phyloP scores from a whole-genome alignment of 64 coral and sea anemone genomes.

The Montipora cactus region DNA sequence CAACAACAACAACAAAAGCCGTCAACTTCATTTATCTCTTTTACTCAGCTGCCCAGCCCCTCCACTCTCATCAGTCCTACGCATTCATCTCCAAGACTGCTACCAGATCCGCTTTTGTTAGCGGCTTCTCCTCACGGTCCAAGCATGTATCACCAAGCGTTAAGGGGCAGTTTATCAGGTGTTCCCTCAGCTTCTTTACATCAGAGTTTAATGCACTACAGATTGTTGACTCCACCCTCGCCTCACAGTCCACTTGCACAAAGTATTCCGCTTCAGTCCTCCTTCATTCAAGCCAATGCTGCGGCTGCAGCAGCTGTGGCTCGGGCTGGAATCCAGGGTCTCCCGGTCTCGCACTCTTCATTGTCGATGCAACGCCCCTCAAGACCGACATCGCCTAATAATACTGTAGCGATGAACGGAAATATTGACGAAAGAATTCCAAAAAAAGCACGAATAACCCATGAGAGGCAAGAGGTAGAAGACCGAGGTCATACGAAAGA shows the following conservation, averaged over 20 bases:
- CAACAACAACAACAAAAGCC: conserved; percentile 31
- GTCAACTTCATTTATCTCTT: conserved; percentile 64
- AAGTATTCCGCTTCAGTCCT: conserved; percentile 62
- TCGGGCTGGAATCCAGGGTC: conserved; percentile 25
- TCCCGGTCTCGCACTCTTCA: conserved; percentile 34
- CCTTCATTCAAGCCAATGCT: conserved; percentile 58
- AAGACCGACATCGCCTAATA: conserved; percentile 10
- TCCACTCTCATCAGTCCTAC: conserved; percentile 79
- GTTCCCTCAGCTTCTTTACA: conserved; percentile 57
- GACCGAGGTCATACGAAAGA: conserved; percentile 29
- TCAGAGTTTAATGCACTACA: conserved; percentile 86
- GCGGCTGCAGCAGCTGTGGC: conserved; percentile 34
- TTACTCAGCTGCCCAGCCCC: conserved; percentile 55
- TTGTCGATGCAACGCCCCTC: conserved; percentile 22
- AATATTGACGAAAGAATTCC: conserved; percentile 13
- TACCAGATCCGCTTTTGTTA: conserved; percentile 84
- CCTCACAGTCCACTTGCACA: conserved; percentile 66
- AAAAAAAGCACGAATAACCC: not conserved
- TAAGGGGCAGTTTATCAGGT: conserved; percentile 65
- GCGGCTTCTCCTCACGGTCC: conserved; percentile 73
- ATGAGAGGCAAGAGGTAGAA: not conserved
- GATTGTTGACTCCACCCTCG: conserved; percentile 74
- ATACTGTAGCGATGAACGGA: not conserved
- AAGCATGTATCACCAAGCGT: conserved; percentile 92
- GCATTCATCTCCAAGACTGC: conserved; percentile 75